Conservation (phyloP, 2,797 vertebrate genomes). For the Hydrophis major region DNA sequence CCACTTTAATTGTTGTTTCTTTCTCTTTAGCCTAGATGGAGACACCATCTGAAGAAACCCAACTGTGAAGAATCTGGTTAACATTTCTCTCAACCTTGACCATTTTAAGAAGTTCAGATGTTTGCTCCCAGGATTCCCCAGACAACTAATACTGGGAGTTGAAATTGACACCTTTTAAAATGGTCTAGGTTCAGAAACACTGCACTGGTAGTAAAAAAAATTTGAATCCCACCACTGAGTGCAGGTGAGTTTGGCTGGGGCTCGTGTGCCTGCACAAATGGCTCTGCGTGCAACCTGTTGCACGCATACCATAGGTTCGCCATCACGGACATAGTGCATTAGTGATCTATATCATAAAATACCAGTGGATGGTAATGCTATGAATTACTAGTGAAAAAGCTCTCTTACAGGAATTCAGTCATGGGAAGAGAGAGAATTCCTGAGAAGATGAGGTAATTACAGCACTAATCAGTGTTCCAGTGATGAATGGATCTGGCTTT, state of each 20-base stretch:
- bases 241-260: too few species aligned
- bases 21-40: background rate
- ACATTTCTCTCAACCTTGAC: background rate
- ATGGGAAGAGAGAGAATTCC: too few species aligned
- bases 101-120: background rate
- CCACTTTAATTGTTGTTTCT: background rate
- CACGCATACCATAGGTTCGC: too few species aligned
- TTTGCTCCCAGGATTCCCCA: background rate
- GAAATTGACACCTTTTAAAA: background rate
- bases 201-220: background rate
- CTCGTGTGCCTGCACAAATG: too few species aligned
- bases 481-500: background rate
- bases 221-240: too few species aligned
- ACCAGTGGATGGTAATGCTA: too few species aligned
- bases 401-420: too few species aligned
- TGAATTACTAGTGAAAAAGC: too few species aligned
- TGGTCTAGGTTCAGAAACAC: background rate
- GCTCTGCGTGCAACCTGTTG: too few species aligned
- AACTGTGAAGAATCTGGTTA: background rate
- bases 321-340: too few species aligned
- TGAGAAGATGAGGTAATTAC: background rate
- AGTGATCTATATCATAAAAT: too few species aligned
- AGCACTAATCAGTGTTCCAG: background rate
- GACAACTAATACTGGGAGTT: background rate
- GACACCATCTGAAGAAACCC: background rate